Conservation (phyloP, 2,797 vertebrate genomes). For the Moxostoma hubbsi region DNA sequence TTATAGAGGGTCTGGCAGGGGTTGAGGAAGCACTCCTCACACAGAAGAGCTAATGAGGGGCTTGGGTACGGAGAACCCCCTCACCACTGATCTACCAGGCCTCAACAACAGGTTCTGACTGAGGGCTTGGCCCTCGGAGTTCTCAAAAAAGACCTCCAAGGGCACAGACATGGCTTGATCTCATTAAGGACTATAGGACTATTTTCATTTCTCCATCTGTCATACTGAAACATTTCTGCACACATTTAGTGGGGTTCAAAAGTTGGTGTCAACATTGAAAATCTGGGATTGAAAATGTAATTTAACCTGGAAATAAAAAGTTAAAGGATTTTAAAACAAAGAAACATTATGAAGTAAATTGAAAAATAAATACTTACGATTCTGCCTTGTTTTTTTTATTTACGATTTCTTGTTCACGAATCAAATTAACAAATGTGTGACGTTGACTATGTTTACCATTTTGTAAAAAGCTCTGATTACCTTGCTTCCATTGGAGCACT, state of each 20-base stretch:
- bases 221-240: conserved; percentile 2
- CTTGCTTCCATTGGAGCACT: too few species aligned
- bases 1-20: conserved; percentile 90
- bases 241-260: background rate
- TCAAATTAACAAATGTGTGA: too few species aligned
- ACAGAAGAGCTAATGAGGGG: conserved; percentile 73
- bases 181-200: conserved; percentile 34
- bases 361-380: too few species aligned
- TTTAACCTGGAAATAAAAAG: too few species aligned
- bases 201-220: conserved; percentile 27
- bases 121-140: background rate
- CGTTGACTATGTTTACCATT: too few species aligned
- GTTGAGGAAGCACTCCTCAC: conserved; percentile 75
- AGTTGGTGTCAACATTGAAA: too few species aligned
- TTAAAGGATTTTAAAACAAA: too few species aligned
- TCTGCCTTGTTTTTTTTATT: too few species aligned
- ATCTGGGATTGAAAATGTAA: too few species aligned
- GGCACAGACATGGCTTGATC: conserved; percentile 19
- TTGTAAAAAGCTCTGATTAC: too few species aligned
- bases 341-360: too few species aligned
- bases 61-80: conserved; percentile 67
- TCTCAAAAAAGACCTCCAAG: conserved; percentile 19
- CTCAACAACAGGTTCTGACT: conserved; percentile 4
- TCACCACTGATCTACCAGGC: conserved; percentile 56
- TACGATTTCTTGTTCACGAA: too few species aligned